These are phyloP conservation scores for Coptotermes formosanus DNA, from an alignment of 1,140 invertebrate species.

Conservation along the genomic window DNA sequence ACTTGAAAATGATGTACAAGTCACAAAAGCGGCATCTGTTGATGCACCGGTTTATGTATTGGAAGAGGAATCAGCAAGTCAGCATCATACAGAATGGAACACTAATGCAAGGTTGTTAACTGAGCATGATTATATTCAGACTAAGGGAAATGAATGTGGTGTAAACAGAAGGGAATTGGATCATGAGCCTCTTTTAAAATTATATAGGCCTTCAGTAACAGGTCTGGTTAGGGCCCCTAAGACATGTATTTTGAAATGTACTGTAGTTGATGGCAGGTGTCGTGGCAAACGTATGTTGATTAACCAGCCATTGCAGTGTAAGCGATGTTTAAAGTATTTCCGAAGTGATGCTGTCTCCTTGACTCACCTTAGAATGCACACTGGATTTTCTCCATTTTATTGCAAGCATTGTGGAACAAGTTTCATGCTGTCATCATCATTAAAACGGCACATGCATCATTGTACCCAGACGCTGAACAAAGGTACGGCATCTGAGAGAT, in stretches of 20 bases:
- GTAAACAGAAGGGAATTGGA: not conserved
- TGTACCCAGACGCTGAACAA: not conserved
- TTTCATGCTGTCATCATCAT: constrained; percentile 1
- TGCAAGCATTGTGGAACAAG: constrained; percentile 28
- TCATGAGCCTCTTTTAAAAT: not conserved
- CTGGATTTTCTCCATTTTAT: constrained; percentile 23
- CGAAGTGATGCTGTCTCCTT: not conserved
- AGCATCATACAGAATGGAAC: not conserved
- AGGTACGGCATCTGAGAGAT: not conserved
- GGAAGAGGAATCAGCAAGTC: not conserved
- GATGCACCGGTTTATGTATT: not conserved
- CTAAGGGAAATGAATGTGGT: not conserved
- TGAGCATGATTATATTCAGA: not conserved
- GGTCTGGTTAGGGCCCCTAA: not conserved
- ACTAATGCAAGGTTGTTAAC: not conserved
- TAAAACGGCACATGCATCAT: constrained; percentile 16
- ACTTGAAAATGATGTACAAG: not conserved
- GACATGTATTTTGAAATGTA: not conserved
- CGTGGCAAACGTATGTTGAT: not conserved
- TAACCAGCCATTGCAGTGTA: constrained; percentile 11
- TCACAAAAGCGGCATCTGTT: not conserved
- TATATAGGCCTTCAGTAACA: not conserved
- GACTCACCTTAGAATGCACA: constrained; percentile 21
- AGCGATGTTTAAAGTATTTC: not conserved
- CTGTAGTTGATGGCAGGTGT: not conserved